Percentiles rank a stretch among this genome's conserved stretches.
phyloP scores from a whole-genome alignment of 2,797 vertebrate species.

The Delichon dasypus region DNA sequence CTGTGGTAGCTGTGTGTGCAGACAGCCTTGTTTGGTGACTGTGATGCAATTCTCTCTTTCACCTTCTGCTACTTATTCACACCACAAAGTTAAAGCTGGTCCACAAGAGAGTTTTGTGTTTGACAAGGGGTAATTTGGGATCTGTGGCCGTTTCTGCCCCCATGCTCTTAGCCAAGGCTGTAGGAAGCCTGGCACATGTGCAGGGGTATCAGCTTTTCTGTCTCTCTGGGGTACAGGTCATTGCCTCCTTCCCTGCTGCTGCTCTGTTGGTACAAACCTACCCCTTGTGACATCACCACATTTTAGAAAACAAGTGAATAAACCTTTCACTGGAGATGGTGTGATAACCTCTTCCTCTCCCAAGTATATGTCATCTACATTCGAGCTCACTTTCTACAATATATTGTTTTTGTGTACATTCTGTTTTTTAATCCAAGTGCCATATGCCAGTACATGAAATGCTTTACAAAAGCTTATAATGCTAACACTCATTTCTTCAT shows the following conservation, averaged over 20 bases:
- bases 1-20: neutral
- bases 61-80: neutral
- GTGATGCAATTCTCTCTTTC: neutral
- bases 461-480: neutral
- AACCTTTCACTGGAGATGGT: neutral
- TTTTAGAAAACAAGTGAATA: neutral
- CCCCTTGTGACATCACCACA: neutral
- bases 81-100: neutral
- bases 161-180: neutral
- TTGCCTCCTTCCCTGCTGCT: neutral
- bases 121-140: neutral
- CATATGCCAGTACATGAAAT: neutral
- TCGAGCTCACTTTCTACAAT: neutral
- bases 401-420: neutral
- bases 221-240: neutral
- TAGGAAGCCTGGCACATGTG: neutral
- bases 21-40: neutral
- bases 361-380: neutral
- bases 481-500: neutral
- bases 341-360: neutral
- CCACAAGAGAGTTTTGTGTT: neutral
- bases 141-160: neutral
- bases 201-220: neutral
- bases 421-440: neutral
- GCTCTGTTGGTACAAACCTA: neutral